phyloP scores from a whole-genome alignment of 2,113 vertebrate genomes.

The Pavo muticus region DNA sequence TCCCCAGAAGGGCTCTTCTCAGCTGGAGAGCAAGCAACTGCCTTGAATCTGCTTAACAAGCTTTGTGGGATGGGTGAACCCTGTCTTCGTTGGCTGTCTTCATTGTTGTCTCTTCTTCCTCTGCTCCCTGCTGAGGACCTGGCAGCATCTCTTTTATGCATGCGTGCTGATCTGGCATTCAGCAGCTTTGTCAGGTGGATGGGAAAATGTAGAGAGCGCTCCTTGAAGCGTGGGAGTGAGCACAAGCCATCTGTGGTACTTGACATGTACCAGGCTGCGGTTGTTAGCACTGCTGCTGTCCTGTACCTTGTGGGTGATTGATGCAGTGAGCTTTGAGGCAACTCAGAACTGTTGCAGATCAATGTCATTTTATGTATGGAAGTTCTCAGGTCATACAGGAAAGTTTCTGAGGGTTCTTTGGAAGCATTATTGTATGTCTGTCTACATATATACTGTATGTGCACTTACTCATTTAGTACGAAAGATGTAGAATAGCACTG shows the following conservation, averaged over 20 bases:
- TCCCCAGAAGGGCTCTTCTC: not conserved
- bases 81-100: not conserved
- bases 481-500: not conserved
- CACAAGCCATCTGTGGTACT: rapidly evolving
- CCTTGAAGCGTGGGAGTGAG: not conserved
- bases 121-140: not conserved
- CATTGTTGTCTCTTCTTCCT: rapidly evolving
- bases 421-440: not conserved
- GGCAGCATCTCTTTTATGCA: not conserved
- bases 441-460: no score
- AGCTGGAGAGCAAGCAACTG: not conserved
- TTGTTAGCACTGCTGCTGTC: no score
- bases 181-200: not conserved
- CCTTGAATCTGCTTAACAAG: not conserved
- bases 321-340: rapidly evolving
- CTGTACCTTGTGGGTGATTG: not conserved
- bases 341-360: rapidly evolving
- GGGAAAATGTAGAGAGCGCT: not conserved
- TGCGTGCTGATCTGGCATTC: rapidly evolving
- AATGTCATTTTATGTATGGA: not conserved
- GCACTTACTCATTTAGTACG: not conserved
- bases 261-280: rapidly evolving
- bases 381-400: not conserved
- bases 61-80: not conserved
- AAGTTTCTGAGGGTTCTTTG: not conserved